Conservation (phyloP, 92 coral and sea anemone genomes). For the Epizoanthus stellaris region DNA sequence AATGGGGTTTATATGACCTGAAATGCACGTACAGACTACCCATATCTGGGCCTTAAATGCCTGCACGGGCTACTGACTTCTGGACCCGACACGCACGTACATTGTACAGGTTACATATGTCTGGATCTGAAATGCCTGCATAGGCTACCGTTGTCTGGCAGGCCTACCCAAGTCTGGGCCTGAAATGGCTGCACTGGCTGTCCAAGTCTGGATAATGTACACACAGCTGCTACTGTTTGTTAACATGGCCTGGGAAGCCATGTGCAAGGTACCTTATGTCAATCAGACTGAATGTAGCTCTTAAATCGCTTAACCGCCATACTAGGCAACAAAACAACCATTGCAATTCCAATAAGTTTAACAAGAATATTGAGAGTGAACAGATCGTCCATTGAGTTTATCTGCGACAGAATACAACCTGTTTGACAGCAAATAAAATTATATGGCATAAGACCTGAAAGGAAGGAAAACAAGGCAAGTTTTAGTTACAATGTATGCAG, state of each 20-base stretch:
- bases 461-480: background rate
- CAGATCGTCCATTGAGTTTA: constrained; percentile 82
- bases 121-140: too few species aligned
- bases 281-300: background rate
- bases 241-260: background rate
- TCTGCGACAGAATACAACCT: constrained; percentile 88
- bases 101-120: too few species aligned
- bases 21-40: too few species aligned
- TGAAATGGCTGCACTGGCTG: too few species aligned
- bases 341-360: constrained; percentile 85
- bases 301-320: constrained; percentile 72
- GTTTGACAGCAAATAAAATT: constrained; percentile 98
- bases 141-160: too few species aligned
- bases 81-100: too few species aligned
- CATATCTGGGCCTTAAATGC: too few species aligned
- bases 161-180: too few species aligned
- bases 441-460: constrained; percentile 96
- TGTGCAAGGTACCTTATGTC: background rate
- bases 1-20: too few species aligned
- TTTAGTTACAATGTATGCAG: background rate
- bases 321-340: constrained; percentile 82
- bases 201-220: too few species aligned
- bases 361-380: constrained; percentile 72
- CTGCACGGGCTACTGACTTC: too few species aligned
- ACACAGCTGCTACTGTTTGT: background rate